Base-by-base conservation (phyloP, 1,140 invertebrate genomes). In the Caenorhabditis latens region DNA sequence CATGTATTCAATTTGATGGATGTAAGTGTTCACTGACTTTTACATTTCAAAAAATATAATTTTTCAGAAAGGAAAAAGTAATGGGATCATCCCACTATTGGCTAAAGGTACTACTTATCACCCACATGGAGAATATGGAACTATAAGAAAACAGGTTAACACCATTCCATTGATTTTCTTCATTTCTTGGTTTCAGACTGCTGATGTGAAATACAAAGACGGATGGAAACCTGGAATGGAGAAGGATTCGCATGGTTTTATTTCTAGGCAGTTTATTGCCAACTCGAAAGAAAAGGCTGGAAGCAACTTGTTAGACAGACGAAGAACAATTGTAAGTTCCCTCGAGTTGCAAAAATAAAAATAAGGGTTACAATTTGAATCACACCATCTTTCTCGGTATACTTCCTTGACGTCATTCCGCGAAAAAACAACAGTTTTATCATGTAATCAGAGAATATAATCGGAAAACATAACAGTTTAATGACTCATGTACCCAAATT, bases 281-380 rank as follows among this genome's bases (percentile, higher is more conserved):
- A 88, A 88, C 24, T 55, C 57, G 11, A 82, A 75, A 16, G 71
- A 75, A 43, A 88, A 88, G 55, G 87, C 87, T 50, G 87, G 87
- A 57, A 85, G 83, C 48, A 75, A 88, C 43, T 50, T 84, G 4
- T 21, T 88, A 11, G 87, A 88, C 24, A 84, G 65, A 48, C n/a
- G 87, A 57, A 57, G 87, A 63, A 79, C 42, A 0, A 85, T 86
- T 42, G 87, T 88, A 43, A 57, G 84, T 71, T 14, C 55, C 32
- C 24, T 1, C 19, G 21, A 43, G 53, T 84, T 14, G 7, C 16
- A 9, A 58, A 21, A n/a, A n/a, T n/a, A n/a, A 84, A 55, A 46
- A 5, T 46, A 11, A 8, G 5, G 24, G 46, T 19, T 79, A 13
- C 46, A 71, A 7, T 24, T 79, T 79, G 71, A 79, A 46, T 79